Percentiles rank a stretch among this genome's conserved stretches.
Conservation (phyloP, 2,797 vertebrate species). For the Kryptolebias ocellatus region DNA sequence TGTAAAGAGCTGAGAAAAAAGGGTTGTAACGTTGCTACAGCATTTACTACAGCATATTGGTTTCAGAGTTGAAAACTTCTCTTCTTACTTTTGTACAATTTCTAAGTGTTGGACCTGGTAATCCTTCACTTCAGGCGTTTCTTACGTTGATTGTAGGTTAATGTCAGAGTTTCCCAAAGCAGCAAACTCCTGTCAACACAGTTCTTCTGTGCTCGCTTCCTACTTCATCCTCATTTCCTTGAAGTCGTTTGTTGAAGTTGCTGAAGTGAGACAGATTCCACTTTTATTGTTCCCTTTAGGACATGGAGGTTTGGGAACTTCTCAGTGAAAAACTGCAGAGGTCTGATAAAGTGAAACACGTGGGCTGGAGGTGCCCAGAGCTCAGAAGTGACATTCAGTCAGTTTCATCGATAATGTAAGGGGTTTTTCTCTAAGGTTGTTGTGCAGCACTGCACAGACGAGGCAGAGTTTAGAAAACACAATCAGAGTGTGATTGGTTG, state of each 20-base stretch:
- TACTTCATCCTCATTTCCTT: neutral
- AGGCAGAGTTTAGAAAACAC: neutral
- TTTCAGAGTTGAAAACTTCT: too few relatives aligned
- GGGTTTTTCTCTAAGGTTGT: neutral
- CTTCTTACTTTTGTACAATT: too few relatives aligned
- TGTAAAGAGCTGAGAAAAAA: too few relatives aligned
- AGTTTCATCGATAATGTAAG: neutral
- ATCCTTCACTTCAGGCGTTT: too few relatives aligned
- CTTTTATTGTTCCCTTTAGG: neutral
- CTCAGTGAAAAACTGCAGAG: too few relatives aligned
- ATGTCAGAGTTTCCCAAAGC: too few relatives aligned
- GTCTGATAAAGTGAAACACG: neutral
- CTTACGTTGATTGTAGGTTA: too few relatives aligned
- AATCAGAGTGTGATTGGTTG: neutral
- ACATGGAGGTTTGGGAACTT: neutral
- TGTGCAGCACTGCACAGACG: neutral
- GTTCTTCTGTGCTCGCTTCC: neutral
- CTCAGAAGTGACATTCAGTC: neutral
- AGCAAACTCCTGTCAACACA: too few relatives aligned
- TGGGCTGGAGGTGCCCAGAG: neutral
- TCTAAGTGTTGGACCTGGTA: too few relatives aligned
- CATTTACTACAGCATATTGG: too few relatives aligned
- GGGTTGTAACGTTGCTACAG: too few relatives aligned
- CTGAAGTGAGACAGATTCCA: neutral
- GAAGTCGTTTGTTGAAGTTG: conserved; percentile 6